A percentile compares a stretch with the other conserved stretches of the same genome.
These are phyloP conservation scores for Sitophilus oryzae DNA, from an alignment of 1,140 invertebrate genomes.

Conservation along the genomic window DNA sequence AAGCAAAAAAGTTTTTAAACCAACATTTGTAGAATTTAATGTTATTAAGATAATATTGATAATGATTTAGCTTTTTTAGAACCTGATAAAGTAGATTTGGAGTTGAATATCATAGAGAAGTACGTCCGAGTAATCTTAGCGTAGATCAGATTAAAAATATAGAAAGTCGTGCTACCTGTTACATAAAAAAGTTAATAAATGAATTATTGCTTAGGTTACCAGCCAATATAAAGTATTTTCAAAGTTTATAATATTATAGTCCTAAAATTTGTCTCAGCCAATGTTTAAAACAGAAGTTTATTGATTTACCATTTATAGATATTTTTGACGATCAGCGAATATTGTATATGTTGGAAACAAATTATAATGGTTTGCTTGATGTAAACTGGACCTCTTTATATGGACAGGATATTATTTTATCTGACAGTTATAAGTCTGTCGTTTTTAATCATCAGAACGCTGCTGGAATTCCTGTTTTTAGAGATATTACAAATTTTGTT, in stretches of 20 bases:
- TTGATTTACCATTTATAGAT: background rate
- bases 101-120: too few relatives aligned
- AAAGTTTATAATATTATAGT: background rate
- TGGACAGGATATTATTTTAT: background rate
- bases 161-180: too few relatives aligned
- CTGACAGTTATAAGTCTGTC: background rate
- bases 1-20: too few relatives aligned
- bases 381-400: background rate
- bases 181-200: too few relatives aligned
- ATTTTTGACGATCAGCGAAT: background rate
- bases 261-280: background rate
- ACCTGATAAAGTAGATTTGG: too few relatives aligned
- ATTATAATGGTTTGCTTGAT: background rate
- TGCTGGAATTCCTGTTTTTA: background rate
- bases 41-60: too few relatives aligned
- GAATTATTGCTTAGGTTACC: too few relatives aligned
- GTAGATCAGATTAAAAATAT: too few relatives aligned
- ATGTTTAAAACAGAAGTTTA: background rate
- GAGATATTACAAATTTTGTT: background rate
- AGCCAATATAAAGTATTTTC: slow-evolving; percentile 2
- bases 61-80: too few relatives aligned
- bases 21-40: too few relatives aligned
- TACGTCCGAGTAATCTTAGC: too few relatives aligned
- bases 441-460: background rate
- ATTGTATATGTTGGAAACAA: background rate